Conservation (phyloP, 2,888 invertebrate genomes). For the Drosophila silvestris region DNA sequence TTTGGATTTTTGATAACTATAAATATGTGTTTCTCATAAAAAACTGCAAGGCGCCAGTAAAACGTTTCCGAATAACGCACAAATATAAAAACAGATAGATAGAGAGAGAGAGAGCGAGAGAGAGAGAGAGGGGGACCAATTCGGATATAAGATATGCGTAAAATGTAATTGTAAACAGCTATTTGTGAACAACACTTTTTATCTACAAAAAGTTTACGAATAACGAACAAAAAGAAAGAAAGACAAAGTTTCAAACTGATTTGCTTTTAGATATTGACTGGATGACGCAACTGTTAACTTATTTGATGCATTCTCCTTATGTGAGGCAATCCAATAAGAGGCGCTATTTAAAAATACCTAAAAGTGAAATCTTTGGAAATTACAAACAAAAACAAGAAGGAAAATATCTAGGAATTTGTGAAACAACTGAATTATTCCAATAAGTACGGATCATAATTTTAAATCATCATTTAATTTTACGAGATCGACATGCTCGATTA, state of each 20-base stretch:
- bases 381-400: background rate
- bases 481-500: background rate
- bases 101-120: background rate
- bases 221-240: background rate
- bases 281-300: background rate
- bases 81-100: background rate
- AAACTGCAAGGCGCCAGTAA: background rate
- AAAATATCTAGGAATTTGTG: background rate
- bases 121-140: background rate
- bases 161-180: background rate
- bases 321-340: background rate
- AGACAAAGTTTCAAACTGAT: background rate
- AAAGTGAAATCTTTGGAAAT: background rate
- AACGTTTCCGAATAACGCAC: background rate
- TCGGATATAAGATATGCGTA: background rate
- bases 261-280: background rate
- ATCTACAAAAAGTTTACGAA: background rate
- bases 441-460: background rate
- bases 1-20: background rate
- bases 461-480: too few species aligned
- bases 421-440: background rate
- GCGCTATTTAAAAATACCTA: background rate
- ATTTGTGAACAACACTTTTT: background rate
- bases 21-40: background rate
- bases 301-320: background rate